A percentile compares a stretch with the other conserved stretches of the same genome.
These are phyloP conservation scores for Myripristis murdjan DNA, from an alignment of 2,797 vertebrate species.

Conservation along the genomic window DNA sequence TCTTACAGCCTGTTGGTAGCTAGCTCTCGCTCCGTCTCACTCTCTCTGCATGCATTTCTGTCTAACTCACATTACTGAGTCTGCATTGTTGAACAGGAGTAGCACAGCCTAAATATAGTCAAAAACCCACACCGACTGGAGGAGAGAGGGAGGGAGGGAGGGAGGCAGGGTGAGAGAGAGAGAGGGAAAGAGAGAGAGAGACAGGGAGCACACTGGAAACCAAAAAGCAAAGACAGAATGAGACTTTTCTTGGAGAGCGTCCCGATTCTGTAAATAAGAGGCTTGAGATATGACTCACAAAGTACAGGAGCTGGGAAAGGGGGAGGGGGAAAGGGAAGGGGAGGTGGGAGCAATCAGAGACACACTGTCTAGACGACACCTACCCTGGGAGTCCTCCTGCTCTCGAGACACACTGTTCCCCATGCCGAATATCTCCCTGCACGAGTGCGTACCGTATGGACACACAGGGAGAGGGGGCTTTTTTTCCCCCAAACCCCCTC, in stretches of 20 bases:
- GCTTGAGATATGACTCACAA: constrained; percentile 46
- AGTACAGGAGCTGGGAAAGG: constrained; percentile 12
- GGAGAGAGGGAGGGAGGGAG: constrained; percentile 58
- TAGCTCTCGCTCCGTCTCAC: constrained; percentile 34
- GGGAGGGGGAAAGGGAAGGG: neutral
- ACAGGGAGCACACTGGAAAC: constrained; percentile 46
- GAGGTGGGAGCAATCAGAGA: constrained; percentile 15
- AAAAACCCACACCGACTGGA: constrained; percentile 77
- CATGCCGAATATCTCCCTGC: constrained; percentile 67
- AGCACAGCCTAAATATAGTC: constrained; percentile 93
- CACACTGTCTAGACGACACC: constrained; percentile 52
- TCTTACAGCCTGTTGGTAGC: constrained; percentile 46
- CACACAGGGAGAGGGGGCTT: constrained; percentile 18
- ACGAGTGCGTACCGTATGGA: constrained; percentile 16
- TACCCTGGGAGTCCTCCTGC: constrained; percentile 80
- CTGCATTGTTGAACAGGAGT: constrained; percentile 84
- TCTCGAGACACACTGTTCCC: constrained; percentile 82
- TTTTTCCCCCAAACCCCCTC: constrained; percentile 62
- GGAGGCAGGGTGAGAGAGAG: constrained; percentile 58
- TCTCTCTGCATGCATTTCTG: constrained; percentile 68
- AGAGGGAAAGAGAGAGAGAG: constrained; percentile 30
- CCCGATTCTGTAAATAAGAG: constrained; percentile 56
- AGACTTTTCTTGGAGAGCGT: constrained; percentile 58
- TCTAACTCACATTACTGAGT: constrained; percentile 87
- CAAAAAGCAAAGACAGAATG: constrained; percentile 44